Base-by-base conservation (phyloP, 2,888 invertebrate genomes). In the Pharmacophagus antenor region DNA sequence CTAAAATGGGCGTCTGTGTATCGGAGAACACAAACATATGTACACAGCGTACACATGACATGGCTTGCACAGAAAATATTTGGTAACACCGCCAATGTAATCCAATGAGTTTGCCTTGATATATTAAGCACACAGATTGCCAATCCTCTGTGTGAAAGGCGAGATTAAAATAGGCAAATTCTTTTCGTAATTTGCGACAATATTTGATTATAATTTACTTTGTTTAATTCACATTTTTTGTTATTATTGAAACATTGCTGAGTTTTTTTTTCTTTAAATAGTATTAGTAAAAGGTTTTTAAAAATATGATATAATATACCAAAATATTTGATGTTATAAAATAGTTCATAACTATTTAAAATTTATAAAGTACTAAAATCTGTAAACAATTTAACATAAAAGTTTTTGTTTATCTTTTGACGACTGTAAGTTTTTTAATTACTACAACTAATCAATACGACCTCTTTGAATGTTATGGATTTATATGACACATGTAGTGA, bases 41-140 rank as follows among this genome's bases (percentile, higher is more conserved):
- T 85, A 80, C 82, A 77, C 81, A 74, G 71, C 76, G 75, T 73
- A 84, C 84, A 85, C 81, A 79, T 63, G 64, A 58, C 64, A 68
- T 48, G 71, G 83, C 85, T 84, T 84, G 80, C 85, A 85, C 79
- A 77, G 80, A 88, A 86, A 89, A 88, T 88, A 88, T 89, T 88
- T 88, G 85, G 88, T 80, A 84, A 87, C 82, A 77, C 78, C 78
- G 74, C 77, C 78, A 80, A 80, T 82, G 87, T 86, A 84, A 85
- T 82, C 84, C 76, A 78, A 85, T 81, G 77, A 79, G 83, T 87
- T 85, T 86, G 79, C 82, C 79, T 84, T 86, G 81, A 84, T 84
- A 82, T 81, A 82, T 82, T 85, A 81, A 80, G 80, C 74, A 82
- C 77, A 82, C 76, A 74, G 68, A 72, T 77, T 65, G 66, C 75